Evolutionary conservation across 2,113 vertebrate species (phyloP).

Genomic region (Pelusios castaneus): DNA sequence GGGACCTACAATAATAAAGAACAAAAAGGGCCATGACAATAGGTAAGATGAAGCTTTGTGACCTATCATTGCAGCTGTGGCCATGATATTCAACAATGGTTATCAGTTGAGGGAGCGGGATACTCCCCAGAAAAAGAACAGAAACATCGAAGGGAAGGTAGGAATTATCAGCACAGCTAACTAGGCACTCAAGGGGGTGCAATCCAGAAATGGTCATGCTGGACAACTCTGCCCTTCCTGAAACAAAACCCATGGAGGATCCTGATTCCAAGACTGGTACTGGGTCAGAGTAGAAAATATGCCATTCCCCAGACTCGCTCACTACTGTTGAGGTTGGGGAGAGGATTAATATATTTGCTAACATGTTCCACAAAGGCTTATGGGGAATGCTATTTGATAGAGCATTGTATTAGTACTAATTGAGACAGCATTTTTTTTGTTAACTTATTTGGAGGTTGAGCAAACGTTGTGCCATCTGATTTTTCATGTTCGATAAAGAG

Average conservation of each 20-base stretch:
- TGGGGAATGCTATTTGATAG: not conserved
- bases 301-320: not conserved
- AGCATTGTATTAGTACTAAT: not conserved
- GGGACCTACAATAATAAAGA: not conserved
- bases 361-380: not conserved
- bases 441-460: not conserved
- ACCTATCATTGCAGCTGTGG: not conserved
- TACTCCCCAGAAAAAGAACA: not conserved
- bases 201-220: not conserved
- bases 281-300: not conserved
- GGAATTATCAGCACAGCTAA: not conserved
- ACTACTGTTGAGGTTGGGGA: not conserved
- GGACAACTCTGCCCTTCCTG: not conserved
- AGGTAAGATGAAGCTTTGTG: accelerated
- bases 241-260: not conserved
- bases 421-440: not conserved
- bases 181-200: not conserved
- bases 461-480: not conserved
- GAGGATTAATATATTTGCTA: not conserved
- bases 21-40: not conserved
- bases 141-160: not conserved
- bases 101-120: not conserved
- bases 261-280: not conserved
- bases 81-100: not conserved
- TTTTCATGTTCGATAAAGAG: not conserved